These are phyloP conservation scores for Dendroctonus valens DNA, from an alignment of 1,140 invertebrate species.

Conservation along the genomic window DNA sequence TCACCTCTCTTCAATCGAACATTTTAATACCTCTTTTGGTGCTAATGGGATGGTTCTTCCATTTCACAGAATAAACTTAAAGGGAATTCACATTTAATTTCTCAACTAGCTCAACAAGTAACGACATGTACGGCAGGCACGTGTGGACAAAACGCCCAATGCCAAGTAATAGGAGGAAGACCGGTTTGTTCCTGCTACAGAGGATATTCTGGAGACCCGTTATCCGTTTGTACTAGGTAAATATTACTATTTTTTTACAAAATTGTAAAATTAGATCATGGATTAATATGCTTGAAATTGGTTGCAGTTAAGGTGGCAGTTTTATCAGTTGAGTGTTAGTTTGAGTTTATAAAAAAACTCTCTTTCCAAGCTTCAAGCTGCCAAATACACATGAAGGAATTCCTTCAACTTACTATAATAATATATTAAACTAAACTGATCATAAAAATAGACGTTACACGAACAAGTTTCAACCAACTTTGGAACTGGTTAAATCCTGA, in stretches of 20 bases:
- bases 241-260: neutral
- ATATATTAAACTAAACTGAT: too few relatives aligned
- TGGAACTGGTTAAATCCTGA: too few relatives aligned
- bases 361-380: too few relatives aligned
- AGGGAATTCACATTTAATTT: neutral
- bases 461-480: too few relatives aligned
- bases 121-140: constrained; percentile 44
- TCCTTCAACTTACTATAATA: too few relatives aligned
- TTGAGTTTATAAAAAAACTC: too few relatives aligned
- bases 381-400: too few relatives aligned
- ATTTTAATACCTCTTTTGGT: constrained; percentile 6
- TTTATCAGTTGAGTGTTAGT: too few relatives aligned
- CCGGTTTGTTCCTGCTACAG: constrained; percentile 71
- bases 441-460: too few relatives aligned
- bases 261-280: too few relatives aligned
- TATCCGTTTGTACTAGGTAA: constrained; percentile 58
- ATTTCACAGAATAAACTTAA: neutral
- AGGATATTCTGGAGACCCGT: constrained; percentile 70
- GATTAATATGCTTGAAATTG: too few relatives aligned
- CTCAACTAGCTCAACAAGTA: constrained; percentile 13
- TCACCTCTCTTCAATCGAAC: neutral
- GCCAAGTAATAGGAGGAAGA: constrained; percentile 58
- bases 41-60: neutral
- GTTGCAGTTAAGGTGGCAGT: too few relatives aligned
- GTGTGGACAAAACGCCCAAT: constrained; percentile 63